Evolutionary conservation across 2,888 invertebrate genomes (phyloP).

Genomic region (Geotrupes spiniger): DNA sequence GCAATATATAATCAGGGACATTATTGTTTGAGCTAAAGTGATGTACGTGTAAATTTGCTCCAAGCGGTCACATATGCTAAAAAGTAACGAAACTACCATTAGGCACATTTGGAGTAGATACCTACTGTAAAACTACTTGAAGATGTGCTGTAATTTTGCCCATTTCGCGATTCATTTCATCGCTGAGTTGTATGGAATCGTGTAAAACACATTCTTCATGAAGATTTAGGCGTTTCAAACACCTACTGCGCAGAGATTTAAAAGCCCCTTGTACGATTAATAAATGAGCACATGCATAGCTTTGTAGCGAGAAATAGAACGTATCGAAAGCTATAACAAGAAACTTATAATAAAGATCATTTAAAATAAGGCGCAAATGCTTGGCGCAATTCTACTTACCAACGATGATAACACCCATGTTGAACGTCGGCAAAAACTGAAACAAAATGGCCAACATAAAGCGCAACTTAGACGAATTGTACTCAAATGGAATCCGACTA

Average conservation of each 20-base stretch:
- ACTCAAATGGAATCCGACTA: constrained; percentile 30
- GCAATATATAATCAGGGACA: constrained; percentile 34
- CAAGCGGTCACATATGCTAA: constrained; percentile 30
- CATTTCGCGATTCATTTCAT: constrained; percentile 32
- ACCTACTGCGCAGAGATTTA: constrained; percentile 28
- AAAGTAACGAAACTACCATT: too few species aligned
- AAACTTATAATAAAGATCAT: neutral
- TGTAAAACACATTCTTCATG: constrained; percentile 3
- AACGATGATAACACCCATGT: constrained; percentile 28
- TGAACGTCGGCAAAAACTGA: constrained; percentile 29
- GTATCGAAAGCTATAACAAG: constrained; percentile 33
- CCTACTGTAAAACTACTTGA: constrained; percentile 33
- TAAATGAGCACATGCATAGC: constrained; percentile 32
- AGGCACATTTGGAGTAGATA: neutral
- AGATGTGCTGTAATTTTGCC: constrained; percentile 30
- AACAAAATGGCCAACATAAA: constrained; percentile 28
- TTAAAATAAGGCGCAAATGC: too few species aligned
- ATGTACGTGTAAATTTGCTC: constrained; percentile 32
- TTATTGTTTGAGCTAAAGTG: constrained; percentile 33
- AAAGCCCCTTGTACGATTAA: constrained; percentile 34
- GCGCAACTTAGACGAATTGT: constrained; percentile 19
- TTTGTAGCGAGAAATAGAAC: constrained; percentile 31
- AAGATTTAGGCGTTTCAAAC: constrained; percentile 19
- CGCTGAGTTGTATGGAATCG: constrained; percentile 19
- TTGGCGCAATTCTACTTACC: too few species aligned